Base-by-base conservation (phyloP, 2,888 invertebrate genomes). In the Volucella bombylans region DNA sequence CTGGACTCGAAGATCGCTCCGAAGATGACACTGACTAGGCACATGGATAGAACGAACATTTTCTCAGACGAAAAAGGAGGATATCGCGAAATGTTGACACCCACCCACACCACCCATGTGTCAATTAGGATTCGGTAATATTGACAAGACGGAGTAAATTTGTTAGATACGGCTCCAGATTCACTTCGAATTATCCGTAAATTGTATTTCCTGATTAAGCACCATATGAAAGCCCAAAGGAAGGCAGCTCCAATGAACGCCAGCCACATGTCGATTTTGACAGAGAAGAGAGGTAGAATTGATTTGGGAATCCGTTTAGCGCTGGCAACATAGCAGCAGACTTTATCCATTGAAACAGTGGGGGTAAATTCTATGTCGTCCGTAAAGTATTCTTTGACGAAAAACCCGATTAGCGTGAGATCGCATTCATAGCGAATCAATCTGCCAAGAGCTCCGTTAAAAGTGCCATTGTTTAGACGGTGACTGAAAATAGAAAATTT, bases 1-100 rank as follows among this genome's bases (percentile, higher is more conserved):
- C 90, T 91, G 6, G 92, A 92, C 86, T 92, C 92, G 55, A 92
- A 90, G 11, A 92, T 69, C 0, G 92, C 91, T 2, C 91, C 91
- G 69, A 92, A 90, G 41, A 91, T 91, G 9, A 92, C 90, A 80
- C 91, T 90, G 1, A 91, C 90, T 64, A 92, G 64, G 67, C 90
- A 90, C n/a, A 92, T 81, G 0, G 91, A 90, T 1, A 89, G 88
- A 10, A 92, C 87, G 77, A 92, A 90, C 15, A 92, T 87, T 67
- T 91, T 90, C 65, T 92, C 92, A 15, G 91, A 89, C 43, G 88
- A 86, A 73, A 90, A 91, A 0, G 89, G 89, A 8, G 92, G 91
- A 87, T 91, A 92, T 4, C 88, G 87, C 1, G 86, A 78, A 1
- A 92, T 80, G 69, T 89, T 89, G n/a, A 89, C 89, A 0, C 91